Evolutionary conservation across 2,113 vertebrate genomes (phyloP).

Genomic region (Arenaria interpres): DNA sequence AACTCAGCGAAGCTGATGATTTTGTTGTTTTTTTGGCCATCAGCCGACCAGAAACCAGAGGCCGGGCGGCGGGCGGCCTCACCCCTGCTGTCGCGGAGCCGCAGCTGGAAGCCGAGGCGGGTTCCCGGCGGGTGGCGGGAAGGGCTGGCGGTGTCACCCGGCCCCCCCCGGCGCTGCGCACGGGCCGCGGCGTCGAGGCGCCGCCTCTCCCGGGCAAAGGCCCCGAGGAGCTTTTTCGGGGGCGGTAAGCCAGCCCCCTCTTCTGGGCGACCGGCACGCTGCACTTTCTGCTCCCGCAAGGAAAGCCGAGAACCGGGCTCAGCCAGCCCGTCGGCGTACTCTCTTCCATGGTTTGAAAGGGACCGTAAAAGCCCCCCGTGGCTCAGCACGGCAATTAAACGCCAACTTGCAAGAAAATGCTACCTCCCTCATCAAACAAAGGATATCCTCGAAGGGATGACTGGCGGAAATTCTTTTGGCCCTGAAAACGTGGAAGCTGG

Average conservation of each 20-base stretch:
- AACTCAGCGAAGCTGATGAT: no score
- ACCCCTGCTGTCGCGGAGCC: no score
- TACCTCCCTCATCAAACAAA: not conserved
- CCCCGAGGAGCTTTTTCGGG: accelerated
- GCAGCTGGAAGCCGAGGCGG: no score
- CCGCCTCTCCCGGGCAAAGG: not conserved
- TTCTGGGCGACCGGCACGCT: not conserved
- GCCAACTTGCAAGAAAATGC: not conserved
- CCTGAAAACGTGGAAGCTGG: not conserved
- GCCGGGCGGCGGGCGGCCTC: not conserved
- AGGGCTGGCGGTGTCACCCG: no score
- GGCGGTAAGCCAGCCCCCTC: not conserved
- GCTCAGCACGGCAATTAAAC: not conserved
- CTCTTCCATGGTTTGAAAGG: not conserved
- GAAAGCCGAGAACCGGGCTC: accelerated
- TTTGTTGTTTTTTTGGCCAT: not conserved
- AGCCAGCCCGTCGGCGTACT: not conserved
- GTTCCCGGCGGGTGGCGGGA: no score
- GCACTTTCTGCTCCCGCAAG: not conserved
- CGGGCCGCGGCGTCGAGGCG: not conserved
- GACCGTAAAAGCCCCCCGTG: not conserved
- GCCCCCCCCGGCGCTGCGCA: not conserved
- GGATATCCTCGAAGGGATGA: not conserved
- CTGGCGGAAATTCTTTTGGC: not conserved
- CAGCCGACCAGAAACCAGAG: no score